phyloP scores from a whole-genome alignment of 2,797 vertebrate genomes.

The Scleropages formosus region DNA sequence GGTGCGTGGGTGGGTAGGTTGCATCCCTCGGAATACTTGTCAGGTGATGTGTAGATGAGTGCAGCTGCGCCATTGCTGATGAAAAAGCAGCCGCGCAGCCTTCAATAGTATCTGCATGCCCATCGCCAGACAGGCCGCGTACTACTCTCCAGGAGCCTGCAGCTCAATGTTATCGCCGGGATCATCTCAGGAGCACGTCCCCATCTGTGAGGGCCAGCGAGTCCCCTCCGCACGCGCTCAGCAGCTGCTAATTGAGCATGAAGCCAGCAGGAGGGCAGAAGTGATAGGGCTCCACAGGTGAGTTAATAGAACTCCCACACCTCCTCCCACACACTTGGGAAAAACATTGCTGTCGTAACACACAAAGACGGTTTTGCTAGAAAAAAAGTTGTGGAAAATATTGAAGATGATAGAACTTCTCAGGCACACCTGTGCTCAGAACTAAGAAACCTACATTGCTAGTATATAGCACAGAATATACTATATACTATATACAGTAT shows the following conservation, averaged over 20 bases:
- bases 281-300: conserved; percentile 69
- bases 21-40: conserved; percentile 20
- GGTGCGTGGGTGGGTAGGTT: conserved; percentile 20
- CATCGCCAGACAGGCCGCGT: conserved; percentile 70
- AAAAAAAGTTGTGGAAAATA: not conserved
- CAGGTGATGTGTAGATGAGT: conserved; percentile 32
- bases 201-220: conserved; percentile 32
- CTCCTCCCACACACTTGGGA: not conserved
- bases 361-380: not conserved
- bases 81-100: conserved; percentile 51
- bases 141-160: conserved; percentile 56
- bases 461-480: no score
- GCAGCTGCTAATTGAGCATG: conserved; percentile 67
- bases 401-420: not conserved
- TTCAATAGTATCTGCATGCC: conserved; percentile 70
- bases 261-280: conserved; percentile 47
- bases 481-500: no score
- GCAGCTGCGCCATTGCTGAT: conserved; percentile 27
- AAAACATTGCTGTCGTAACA: conserved; percentile 27
- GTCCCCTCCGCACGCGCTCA: conserved; percentile 47
- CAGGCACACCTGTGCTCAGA: not conserved
- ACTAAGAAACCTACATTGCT: no score
- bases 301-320: conserved; percentile 63
- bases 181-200: conserved; percentile 62
- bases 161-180: conserved; percentile 57